Evolutionary conservation across 2,888 invertebrate species (phyloP), one percentile per base, ranked within the genome.

Genomic region (Apodemia mormo): DNA sequence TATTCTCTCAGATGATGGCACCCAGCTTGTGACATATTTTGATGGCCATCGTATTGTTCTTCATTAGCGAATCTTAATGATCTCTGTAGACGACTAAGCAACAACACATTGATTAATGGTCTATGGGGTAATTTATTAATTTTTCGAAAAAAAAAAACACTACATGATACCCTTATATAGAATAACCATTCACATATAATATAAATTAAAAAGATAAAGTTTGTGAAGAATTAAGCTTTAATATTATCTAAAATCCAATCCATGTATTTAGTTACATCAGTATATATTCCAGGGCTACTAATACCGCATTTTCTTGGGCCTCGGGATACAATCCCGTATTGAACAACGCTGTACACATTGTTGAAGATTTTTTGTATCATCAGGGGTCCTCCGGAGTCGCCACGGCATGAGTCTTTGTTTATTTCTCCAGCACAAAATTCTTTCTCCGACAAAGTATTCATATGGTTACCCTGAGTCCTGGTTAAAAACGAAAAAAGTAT

Each of bases 361-460:
- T 71, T 65, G 70, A 74, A 71, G 2, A 52, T 7, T 2, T 73
- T 72, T 2, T 80, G 74, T 2, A 80, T 70, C 86, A 94, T 93
- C 61, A 96, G 81, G 0, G 96, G 96, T 0, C 96, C 96, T 10
- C 96, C 96, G 52, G 95, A 95, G 75, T 96, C 96, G 0, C 96
- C 95, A 33, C 85, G 82, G 75, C 96, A 96, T 14, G 95, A 94
- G 77, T 95, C 95, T 61, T 89, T 87, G 0, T 84, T 83, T 45
- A 85, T 83, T 37, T 82, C 83, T 0, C 94, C 94, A 30, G 77
- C 81, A 66, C 81, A 93, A 82, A 14, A 89, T 83, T 70, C 68
- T 2, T 75, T 71, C 10, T 66, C 10, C 9, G 68, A 49, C 22
- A 58, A 61, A 8, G 49, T 45, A 3, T 43, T 68, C n/a, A 10